Conservation (phyloP, 64 coral and sea anemone genomes). For the Dendronephthya gigantea region DNA sequence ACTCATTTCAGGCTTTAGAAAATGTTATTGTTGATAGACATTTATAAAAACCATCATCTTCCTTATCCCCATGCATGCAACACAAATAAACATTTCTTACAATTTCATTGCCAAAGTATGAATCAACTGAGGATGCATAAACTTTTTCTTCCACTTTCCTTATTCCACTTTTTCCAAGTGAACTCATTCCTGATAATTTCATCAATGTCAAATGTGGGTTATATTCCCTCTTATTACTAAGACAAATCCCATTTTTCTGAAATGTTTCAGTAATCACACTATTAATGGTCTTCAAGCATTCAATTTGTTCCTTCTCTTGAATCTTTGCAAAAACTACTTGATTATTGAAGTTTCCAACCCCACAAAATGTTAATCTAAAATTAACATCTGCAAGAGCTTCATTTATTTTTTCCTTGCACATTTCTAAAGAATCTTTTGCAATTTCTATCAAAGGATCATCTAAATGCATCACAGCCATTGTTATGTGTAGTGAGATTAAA, state of each 20-base stretch:
- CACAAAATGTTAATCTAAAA: constrained; percentile 50
- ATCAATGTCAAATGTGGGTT: constrained; percentile 74
- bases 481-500: constrained; percentile 57
- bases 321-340: constrained; percentile 73
- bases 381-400: constrained; percentile 3
- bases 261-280: constrained; percentile 36
- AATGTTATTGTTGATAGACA: constrained; percentile 33
- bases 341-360: constrained; percentile 73
- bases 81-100: constrained; percentile 58
- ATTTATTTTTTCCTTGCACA: constrained; percentile 32
- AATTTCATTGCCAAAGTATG: constrained; percentile 58
- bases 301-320: constrained; percentile 33
- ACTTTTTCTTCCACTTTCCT: constrained; percentile 65
- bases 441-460: constrained; percentile 35
- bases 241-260: constrained; percentile 50
- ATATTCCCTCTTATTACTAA: constrained; percentile 54
- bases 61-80: constrained; percentile 61
- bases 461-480: constrained; percentile 81
- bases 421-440: constrained; percentile 43
- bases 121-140: constrained; percentile 48
- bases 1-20: not conserved
- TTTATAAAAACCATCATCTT: constrained; percentile 80
- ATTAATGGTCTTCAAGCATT: constrained; percentile 40
- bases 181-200: constrained; percentile 64
- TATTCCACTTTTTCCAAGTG: constrained; percentile 49